Base-by-base conservation (phyloP, 2,888 invertebrate genomes). In the Trachelus iudaicus region DNA sequence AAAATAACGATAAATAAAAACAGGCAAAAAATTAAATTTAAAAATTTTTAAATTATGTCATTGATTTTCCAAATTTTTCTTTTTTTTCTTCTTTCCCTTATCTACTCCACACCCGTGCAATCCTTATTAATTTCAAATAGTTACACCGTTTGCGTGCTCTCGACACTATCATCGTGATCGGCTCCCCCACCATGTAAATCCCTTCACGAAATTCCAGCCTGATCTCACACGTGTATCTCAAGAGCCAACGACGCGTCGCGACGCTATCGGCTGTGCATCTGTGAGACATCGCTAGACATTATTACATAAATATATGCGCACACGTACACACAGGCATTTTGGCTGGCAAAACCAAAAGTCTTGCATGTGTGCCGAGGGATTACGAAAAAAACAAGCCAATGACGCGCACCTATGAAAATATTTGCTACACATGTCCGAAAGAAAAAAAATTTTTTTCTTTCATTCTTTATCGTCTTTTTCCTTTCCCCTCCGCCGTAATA, bases 321-420 rank as follows among this genome's bases (percentile, higher is more conserved):
- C 4, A 15, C 13, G 13, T 13, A 37, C 37, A 69, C 15, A 33
- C 33, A 30, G 33, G 33, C 69, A 33, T 30, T 30, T 69, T 33
- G 69, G 13, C 69, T 30, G 12, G 69, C 40, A 40, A 40, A 40
- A 15, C 40, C 13, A 40, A 40, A 40, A 40, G 40, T 56, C 71
- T 71, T 71, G 71, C 71, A 71, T 30, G 71, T 71, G 71, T 71
- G 31, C 2, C 15, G 31, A 71, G 31, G 12, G 71, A 71, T 71
- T 71, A 71, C 3, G 31, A 33, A 31, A 71, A 71, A 71, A 71
- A 71, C 71, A 33, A 71, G 33, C 11, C 30, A 33, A 33, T 69
- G 69, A 69, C 69, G 69, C 71, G 31, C 71, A 71, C 71, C 71
- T 71, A 71, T 71, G 71, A 71, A 71, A 71, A 71, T 71, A 71